phyloP scores from a whole-genome alignment of 2,888 invertebrate species.

The Callosobruchus maculatus region DNA sequence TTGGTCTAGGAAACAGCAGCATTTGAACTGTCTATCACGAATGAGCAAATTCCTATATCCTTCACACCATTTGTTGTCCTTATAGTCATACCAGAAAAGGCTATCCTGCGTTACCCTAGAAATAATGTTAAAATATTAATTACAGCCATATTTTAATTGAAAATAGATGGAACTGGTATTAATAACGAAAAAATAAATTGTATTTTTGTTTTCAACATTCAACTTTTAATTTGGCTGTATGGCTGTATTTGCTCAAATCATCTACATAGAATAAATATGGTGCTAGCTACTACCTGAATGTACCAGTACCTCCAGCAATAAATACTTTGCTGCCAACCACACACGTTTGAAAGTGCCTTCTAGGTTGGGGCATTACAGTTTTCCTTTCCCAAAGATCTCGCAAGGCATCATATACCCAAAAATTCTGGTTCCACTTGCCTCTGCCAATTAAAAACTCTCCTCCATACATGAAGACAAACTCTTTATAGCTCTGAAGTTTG shows the following conservation, averaged over 20 bases:
- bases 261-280: too few species aligned
- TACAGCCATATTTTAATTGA: neutral
- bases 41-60: slow-evolving; percentile 31
- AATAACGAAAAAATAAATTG: too few species aligned
- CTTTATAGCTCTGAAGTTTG: slow-evolving; percentile 38
- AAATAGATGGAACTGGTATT: neutral
- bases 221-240: too few species aligned
- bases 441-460: slow-evolving; percentile 40
- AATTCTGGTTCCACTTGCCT: slow-evolving; percentile 41
- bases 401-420: slow-evolving; percentile 41
- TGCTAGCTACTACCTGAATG: slow-evolving; percentile 4
- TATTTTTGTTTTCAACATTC: too few species aligned
- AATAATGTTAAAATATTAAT: slow-evolving; percentile 1
- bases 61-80: slow-evolving; percentile 35
- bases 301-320: slow-evolving; percentile 35
- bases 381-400: slow-evolving; percentile 38
- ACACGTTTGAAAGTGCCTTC: slow-evolving; percentile 44
- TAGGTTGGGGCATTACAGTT: slow-evolving; percentile 35
- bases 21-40: slow-evolving; percentile 32
- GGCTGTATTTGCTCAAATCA: too few species aligned
- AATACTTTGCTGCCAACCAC: slow-evolving; percentile 38
- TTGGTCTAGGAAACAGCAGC: slow-evolving; percentile 35
- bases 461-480: slow-evolving; percentile 41
- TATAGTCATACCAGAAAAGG: slow-evolving; percentile 41
- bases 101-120: slow-evolving; percentile 39